phyloP scores from a whole-genome alignment of 2,888 invertebrate species.

The Mimas tiliae region DNA sequence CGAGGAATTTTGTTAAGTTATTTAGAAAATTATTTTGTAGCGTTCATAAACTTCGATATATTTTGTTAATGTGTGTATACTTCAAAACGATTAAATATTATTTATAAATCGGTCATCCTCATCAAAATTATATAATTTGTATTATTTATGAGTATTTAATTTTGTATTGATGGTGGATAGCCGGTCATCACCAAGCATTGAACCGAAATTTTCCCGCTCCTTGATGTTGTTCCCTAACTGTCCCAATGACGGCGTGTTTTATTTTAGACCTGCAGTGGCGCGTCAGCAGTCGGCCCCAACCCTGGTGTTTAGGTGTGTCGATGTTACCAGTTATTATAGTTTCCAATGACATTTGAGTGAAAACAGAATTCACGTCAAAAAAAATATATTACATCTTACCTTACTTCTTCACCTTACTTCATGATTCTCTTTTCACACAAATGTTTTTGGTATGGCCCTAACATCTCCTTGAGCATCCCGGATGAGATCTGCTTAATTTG shows the following conservation, averaged over 20 bases:
- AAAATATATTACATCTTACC: slow-evolving; percentile 11
- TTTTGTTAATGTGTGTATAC: neutral
- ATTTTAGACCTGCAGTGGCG: slow-evolving; percentile 85
- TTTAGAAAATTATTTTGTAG: neutral
- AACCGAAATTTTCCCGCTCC: slow-evolving; percentile 35
- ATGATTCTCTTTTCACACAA: slow-evolving; percentile 54
- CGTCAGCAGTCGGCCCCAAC: slow-evolving; percentile 84
- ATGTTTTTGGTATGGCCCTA: slow-evolving; percentile 65
- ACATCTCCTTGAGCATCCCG: slow-evolving; percentile 55
- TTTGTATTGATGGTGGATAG: slow-evolving; percentile 39
- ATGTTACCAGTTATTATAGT: slow-evolving; percentile 74
- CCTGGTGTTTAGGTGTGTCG: slow-evolving; percentile 86
- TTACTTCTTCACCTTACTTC: slow-evolving; percentile 12
- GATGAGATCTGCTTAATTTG: slow-evolving; percentile 60
- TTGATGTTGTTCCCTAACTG: slow-evolving; percentile 56
- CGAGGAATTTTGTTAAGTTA: neutral
- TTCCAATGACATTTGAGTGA: slow-evolving; percentile 67
- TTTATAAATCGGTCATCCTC: slow-evolving; percentile 36
- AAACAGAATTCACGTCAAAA: slow-evolving; percentile 36
- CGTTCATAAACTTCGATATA: slow-evolving; percentile 14
- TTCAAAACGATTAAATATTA: slow-evolving; percentile 9
- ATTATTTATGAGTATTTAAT: slow-evolving; percentile 12
- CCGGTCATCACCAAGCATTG: slow-evolving; percentile 37
- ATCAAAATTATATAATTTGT: slow-evolving; percentile 24
- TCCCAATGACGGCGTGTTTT: slow-evolving; percentile 79